phyloP scores from a whole-genome alignment of 2,113 vertebrate species.

The Spea bombifrons region DNA sequence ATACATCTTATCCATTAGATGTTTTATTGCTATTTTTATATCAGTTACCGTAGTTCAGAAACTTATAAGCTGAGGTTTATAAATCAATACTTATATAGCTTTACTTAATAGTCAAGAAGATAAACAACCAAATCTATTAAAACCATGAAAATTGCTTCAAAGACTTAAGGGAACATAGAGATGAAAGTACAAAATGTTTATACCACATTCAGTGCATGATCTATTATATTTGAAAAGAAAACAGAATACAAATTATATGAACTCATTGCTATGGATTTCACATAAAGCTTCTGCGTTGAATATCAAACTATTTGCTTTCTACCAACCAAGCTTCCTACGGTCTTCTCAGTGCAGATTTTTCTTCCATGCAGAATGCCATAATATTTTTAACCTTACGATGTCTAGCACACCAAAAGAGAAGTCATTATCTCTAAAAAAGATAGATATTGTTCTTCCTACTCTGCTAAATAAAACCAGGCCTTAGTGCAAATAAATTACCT shows the following conservation, averaged over 20 bases:
- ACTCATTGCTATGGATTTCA: conserved; percentile 20
- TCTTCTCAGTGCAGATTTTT: conserved; percentile 14
- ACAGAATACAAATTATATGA: conserved; percentile 23
- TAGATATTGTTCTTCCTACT: conserved; percentile 3
- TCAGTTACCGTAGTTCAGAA: background rate
- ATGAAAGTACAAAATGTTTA: conserved; percentile 28
- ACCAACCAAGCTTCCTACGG: conserved; percentile 22
- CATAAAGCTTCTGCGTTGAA: conserved; percentile 8
- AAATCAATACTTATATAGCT: conserved; percentile 4
- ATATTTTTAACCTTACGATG: conserved; percentile 25
- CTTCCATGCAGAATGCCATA: background rate
- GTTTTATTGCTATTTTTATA: background rate
- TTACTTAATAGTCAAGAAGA: conserved; percentile 15
- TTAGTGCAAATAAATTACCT: conserved; percentile 27
- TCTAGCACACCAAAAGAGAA: conserved; percentile 24
- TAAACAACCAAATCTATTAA: conserved; percentile 26
- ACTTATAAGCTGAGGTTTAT: background rate
- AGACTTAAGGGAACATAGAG: conserved; percentile 13
- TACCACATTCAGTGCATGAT: conserved; percentile 34
- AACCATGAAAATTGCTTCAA: conserved; percentile 23
- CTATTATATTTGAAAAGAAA: conserved; percentile 6
- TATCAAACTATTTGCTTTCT: conserved; percentile 13
- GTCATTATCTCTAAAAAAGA: conserved; percentile 34
- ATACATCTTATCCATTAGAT: background rate
- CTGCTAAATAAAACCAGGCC: conserved; percentile 21